A percentile compares a stretch with the other conserved stretches of the same genome.
These are phyloP conservation scores for Siderastrea radians DNA, from an alignment of 92 coral and sea anemone genomes.

Conservation along the genomic window DNA sequence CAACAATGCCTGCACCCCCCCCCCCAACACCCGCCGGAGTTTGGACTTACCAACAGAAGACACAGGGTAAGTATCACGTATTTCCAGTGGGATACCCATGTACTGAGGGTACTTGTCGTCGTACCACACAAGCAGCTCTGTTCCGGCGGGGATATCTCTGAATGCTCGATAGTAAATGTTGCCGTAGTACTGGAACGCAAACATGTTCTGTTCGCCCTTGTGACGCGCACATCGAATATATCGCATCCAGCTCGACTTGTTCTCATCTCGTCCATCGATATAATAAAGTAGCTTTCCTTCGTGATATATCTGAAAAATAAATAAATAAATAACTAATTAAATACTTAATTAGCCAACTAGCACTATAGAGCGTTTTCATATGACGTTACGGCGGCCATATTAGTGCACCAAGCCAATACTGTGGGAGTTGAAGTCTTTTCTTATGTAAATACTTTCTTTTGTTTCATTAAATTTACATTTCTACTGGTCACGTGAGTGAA, in stretches of 20 bases:
- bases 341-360: too few species aligned
- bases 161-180: constrained; percentile 90
- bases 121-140: constrained; percentile 96
- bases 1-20: not conserved
- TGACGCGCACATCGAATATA: constrained; percentile 91
- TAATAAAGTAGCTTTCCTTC: constrained; percentile 85
- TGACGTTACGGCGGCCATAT: too few species aligned
- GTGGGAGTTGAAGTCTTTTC: too few species aligned
- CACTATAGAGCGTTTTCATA: too few species aligned
- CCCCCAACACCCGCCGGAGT: not conserved
- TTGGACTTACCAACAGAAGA: constrained; percentile 28
- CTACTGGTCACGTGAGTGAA: too few species aligned
- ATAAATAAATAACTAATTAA: too few species aligned
- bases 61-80: constrained; percentile 6
- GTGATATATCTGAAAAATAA: constrained; percentile 74
- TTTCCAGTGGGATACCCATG: constrained; percentile 79
- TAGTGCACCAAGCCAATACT: too few species aligned
- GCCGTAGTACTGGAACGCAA: constrained; percentile 90
- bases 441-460: too few species aligned
- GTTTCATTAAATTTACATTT: too few species aligned
- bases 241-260: constrained; percentile 97
- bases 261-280: constrained; percentile 91
- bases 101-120: constrained; percentile 91
- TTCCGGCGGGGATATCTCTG: constrained; percentile 84
- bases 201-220: constrained; percentile 89